Evolutionary conservation across 1,140 invertebrate species (phyloP), one percentile per base, ranked within the genome.

Genomic region (Reticulitermes speratus): DNA sequence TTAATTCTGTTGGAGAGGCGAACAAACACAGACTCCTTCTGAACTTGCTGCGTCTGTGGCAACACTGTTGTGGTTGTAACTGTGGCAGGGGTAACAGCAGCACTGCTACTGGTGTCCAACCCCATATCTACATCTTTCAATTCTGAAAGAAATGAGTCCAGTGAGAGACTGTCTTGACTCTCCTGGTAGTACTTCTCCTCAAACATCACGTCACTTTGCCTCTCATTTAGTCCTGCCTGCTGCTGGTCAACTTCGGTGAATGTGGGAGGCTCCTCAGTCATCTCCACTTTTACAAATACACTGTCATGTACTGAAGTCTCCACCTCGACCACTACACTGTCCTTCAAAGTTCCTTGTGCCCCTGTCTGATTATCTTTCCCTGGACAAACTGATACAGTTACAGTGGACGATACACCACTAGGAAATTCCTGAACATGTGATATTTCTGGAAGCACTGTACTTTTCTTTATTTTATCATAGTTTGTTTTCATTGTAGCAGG

Each of bases 1-100:
- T 98, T 98, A 45, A 99, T 98, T 89, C 98, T 95, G 91, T 99
- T 99, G 59, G 96, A 97, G 44, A 99, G 92, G 88, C 98, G 94
- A 88, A 99, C 94, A 90, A 99, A 99, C 44, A 99, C 97, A 8
- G 97, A 98, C 91, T 99, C 98, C 88, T 99, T 98, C 88, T 97
- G 96, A 12, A 90, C 92, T 89, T 94, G 94, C 84, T 93, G 93
- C 32, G 85, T 16, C 82, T 84, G 84, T 65, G 90, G 90, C 30
- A 87, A 69, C 44, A 87, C 84, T 83, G 88, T 87, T 38, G 85
- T 85, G 32, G 85, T 16, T 19, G 45, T 59, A 11, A 48, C 85
- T 0, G 90, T 86, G 0, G 90, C 87, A 5, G 90, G 89, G 30
- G 90, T 89, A 0, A 88, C 87, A 3, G 88, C 86, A 16, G 87